These are phyloP conservation scores for Paralichthys olivaceus DNA, from an alignment of 2,113 vertebrate genomes.

Conservation along the genomic window DNA sequence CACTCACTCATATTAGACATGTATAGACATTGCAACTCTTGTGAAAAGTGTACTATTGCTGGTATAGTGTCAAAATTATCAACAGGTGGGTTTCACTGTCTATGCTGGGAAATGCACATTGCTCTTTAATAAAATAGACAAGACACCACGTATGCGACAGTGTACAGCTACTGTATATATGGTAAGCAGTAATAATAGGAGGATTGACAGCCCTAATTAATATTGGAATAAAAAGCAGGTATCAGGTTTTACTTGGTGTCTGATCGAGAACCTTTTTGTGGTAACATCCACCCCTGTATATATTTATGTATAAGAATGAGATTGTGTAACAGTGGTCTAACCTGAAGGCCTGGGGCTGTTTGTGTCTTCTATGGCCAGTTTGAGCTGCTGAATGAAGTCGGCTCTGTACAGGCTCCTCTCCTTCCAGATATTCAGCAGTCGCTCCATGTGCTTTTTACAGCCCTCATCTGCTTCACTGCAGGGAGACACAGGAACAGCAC, in stretches of 20 bases:
- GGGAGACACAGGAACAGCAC: neutral
- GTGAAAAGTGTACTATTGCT: too few species aligned
- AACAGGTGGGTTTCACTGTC: too few species aligned
- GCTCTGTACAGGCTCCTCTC: constrained; percentile 92
- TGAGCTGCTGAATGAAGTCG: constrained; percentile 98
- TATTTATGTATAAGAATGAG: neutral
- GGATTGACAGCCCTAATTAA: too few species aligned
- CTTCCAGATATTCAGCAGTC: constrained; percentile 98
- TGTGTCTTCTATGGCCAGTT: constrained; percentile 94
- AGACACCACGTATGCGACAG: too few species aligned
- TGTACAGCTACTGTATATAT: too few species aligned
- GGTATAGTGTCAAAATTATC: too few species aligned
- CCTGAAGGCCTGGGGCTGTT: constrained; percentile 93
- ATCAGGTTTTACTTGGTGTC: neutral
- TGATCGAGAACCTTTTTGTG: neutral
- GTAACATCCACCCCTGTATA: neutral
- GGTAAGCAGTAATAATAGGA: too few species aligned
- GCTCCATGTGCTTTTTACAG: constrained; percentile 95
- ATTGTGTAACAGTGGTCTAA: constrained; percentile 54
- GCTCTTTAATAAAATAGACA: too few species aligned
- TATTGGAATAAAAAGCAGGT: too few species aligned
- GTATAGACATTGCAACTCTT: too few species aligned
- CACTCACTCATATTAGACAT: too few species aligned
- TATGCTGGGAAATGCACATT: too few species aligned
- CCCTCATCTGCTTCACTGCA: constrained; percentile 92